Percentiles rank a stretch among this genome's conserved stretches.
phyloP scores from a whole-genome alignment of 2,113 vertebrate genomes.

The Stercorarius parasiticus region DNA sequence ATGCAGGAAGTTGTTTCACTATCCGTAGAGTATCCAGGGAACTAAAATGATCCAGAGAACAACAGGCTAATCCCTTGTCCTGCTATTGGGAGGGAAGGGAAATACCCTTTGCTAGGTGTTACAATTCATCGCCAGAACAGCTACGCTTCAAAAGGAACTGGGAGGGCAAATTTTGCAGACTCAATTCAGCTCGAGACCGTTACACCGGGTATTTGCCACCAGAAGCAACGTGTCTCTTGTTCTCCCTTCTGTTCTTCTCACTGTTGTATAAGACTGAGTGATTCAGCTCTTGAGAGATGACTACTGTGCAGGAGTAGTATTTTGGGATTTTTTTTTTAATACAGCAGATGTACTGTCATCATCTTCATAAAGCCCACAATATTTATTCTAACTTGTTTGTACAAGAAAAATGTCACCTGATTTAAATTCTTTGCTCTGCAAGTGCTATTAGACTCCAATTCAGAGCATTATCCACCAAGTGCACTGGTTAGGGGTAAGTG shows the following conservation, averaged over 20 bases:
- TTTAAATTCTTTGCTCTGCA: background rate
- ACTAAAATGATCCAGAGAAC: background rate
- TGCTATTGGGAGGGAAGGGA: background rate
- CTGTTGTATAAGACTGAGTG: background rate
- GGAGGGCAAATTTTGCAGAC: background rate
- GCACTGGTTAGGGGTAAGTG: background rate
- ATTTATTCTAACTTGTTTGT: slow-evolving; percentile 21
- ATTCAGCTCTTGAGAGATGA: slow-evolving; percentile 6
- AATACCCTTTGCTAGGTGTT: background rate
- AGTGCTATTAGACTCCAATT: background rate
- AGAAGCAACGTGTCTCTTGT: background rate
- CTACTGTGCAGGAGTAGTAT: background rate
- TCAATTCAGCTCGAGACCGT: background rate
- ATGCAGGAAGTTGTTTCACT: background rate
- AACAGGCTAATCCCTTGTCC: background rate
- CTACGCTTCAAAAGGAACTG: background rate
- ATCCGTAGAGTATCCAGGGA: background rate
- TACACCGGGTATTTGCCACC: background rate
- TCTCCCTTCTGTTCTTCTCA: background rate
- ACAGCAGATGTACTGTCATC: background rate
- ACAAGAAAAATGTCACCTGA: background rate
- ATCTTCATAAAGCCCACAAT: background rate
- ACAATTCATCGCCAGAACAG: background rate
- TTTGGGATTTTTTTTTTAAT: background rate
- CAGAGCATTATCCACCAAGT: background rate